Evolutionary conservation across 2,113 vertebrate species (phyloP).

Genomic region (Halichoerus grypus): DNA sequence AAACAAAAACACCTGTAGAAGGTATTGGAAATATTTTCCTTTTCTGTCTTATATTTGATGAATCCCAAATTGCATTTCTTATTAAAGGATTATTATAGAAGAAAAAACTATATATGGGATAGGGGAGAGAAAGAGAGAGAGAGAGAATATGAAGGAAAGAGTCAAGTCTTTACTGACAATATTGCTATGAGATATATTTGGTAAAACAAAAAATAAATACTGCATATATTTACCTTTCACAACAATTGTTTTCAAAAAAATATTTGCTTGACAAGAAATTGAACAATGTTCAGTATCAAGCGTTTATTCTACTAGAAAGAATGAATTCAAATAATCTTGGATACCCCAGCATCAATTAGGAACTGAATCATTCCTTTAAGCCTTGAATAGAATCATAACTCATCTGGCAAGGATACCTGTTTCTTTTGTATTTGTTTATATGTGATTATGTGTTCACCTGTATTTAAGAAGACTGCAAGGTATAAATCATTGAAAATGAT

Average conservation of each 20-base stretch:
- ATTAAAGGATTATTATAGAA: background rate
- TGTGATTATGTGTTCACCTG: background rate
- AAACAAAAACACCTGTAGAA: conserved; percentile 57
- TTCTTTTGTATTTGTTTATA: background rate
- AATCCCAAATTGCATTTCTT: background rate
- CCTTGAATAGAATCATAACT: background rate
- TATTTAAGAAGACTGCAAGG: background rate
- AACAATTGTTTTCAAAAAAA: background rate
- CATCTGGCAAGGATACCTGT: background rate
- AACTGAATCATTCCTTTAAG: background rate
- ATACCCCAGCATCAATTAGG: background rate
- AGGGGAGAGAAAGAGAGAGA: background rate
- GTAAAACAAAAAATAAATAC: background rate
- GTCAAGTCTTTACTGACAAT: background rate
- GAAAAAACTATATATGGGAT: background rate
- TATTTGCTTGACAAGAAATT: conserved; percentile 19
- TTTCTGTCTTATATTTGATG: background rate
- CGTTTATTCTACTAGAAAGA: background rate
- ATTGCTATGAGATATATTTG: background rate
- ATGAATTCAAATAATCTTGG: background rate
- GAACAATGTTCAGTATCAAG: background rate
- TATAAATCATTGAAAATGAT: background rate
- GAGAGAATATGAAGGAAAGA: background rate
- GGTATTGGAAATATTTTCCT: conserved; percentile 30
- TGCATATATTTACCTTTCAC: background rate